Base-by-base conservation (phyloP, 53 echinoderm and acorn worm genomes). In the Echinometra lucunter region DNA sequence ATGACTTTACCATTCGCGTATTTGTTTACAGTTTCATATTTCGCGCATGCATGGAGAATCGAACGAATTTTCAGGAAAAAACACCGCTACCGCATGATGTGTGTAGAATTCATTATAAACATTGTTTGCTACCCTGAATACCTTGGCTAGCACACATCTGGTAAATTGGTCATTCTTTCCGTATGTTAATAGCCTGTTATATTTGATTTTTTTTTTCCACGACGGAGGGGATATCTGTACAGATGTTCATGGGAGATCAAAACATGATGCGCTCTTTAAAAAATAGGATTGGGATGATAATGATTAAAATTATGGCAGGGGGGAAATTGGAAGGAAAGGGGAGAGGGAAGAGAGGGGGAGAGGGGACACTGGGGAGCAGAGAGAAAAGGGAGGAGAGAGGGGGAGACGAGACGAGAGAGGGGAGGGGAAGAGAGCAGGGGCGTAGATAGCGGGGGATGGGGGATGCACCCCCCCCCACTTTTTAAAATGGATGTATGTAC, bases 271-370 rank as follows among this genome's bases (percentile, higher is more conserved):
- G 83, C 19, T 83, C 25, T 40, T 44, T 38, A 23, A 10, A 25
- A 2, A 82, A 32, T 12, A 49, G 9, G 9, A 49, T 49, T 9
- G 9, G 4, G 9, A n/a, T 6, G 9, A 49, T 49, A 47, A 6
- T 47, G 4, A 6, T 47, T 47, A 6, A 47, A 47, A 6, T 47
- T 9, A 47, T 47, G 9, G 4, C 53, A 53, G 53, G 53, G n/a
- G n/a, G n/a, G n/a, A n/a, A n/a, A n/a, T n/a, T n/a, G n/a, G 13
- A 53, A 9, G 23, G 66, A 66, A 53, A 44, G 66, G 5, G 66
- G 16, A 6, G 66, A 38, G 15, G 88, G 37, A 38, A 94, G 88
- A 94, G 32, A 35, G 94, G 11, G 63, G 60, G 94, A 44, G 85
- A 55, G 63, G 35, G 38, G n/a, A n/a, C n/a, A 82, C 58, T 16